Conservation (phyloP, 2,888 invertebrate genomes). For the Tenthredo notha region DNA sequence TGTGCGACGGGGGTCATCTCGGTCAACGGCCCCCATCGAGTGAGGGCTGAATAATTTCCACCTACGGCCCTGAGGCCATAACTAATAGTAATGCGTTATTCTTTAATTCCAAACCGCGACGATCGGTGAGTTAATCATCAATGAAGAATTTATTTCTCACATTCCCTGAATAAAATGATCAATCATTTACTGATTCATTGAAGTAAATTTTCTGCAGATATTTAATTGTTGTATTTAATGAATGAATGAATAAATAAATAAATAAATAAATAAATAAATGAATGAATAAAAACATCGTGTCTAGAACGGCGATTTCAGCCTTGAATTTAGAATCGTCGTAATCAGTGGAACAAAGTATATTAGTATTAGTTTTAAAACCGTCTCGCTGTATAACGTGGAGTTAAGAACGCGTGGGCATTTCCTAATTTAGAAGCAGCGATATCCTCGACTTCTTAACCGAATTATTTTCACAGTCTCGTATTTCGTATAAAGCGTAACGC, state of each 20-base stretch:
- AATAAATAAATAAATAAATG: not conserved
- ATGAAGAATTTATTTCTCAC: not conserved
- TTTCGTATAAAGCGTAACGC: not conserved
- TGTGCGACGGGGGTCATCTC: constrained; percentile 69
- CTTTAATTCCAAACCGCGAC: not conserved
- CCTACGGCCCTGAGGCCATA: constrained; percentile 45
- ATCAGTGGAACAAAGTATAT: not conserved
- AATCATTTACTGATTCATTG: too few species aligned
- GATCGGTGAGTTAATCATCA: not conserved
- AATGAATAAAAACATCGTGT: not conserved
- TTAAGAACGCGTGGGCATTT: constrained; percentile 67
- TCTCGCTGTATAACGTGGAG: constrained; percentile 19
- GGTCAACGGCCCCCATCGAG: constrained; percentile 73
- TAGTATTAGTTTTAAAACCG: constrained; percentile 22
- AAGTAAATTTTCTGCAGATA: too few species aligned
- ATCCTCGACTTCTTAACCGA: constrained; percentile 12
- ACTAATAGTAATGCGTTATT: not conserved
- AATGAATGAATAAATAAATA: not conserved
- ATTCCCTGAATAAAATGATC: not conserved
- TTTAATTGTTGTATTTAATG: not conserved
- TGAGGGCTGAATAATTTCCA: constrained; percentile 45
- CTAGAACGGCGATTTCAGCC: not conserved
- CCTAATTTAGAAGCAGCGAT: constrained; percentile 70
- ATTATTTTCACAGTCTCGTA: constrained; percentile 18
- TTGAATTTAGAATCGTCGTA: not conserved